Evolutionary conservation across 1,140 invertebrate genomes (phyloP).

Genomic region (Trissolcus basalis): DNA sequence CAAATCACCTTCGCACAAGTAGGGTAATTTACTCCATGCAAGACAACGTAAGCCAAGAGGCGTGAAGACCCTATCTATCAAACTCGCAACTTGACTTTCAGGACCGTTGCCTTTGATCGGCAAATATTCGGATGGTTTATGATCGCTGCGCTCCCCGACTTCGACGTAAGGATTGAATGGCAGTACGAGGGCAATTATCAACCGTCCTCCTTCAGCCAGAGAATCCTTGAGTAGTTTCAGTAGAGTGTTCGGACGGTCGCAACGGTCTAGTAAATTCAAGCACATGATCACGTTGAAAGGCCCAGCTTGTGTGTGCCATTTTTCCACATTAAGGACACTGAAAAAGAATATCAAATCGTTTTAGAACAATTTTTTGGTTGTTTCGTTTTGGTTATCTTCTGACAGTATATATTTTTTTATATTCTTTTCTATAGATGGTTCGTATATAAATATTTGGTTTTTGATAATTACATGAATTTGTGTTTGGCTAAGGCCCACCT

Average conservation of each 20-base stretch:
- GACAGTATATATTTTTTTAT: no score
- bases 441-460: neutral
- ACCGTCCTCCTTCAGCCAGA: slow-evolving; percentile 81
- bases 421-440: no score
- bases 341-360: no score
- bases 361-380: no score
- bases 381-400: no score
- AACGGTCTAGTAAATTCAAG: slow-evolving; percentile 93
- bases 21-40: slow-evolving; percentile 90
- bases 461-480: slow-evolving; percentile 81
- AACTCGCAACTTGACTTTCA: slow-evolving; percentile 86
- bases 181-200: slow-evolving; percentile 89
- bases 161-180: slow-evolving; percentile 95
- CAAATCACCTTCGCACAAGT: slow-evolving; percentile 96
- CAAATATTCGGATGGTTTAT: slow-evolving; percentile 84
- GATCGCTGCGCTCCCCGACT: slow-evolving; percentile 80
- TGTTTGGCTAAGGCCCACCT: slow-evolving; percentile 81
- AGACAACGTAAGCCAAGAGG: slow-evolving; percentile 84
- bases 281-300: slow-evolving; percentile 89
- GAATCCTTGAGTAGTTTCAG: slow-evolving; percentile 81
- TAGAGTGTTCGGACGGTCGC: slow-evolving; percentile 86
- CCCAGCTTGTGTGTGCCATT: slow-evolving; percentile 80
- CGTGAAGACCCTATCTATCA: slow-evolving; percentile 83
- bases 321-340: slow-evolving; percentile 85
- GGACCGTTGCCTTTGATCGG: slow-evolving; percentile 82